Base-by-base conservation (phyloP, 1,140 invertebrate genomes). In the Bombus difficillimus region DNA sequence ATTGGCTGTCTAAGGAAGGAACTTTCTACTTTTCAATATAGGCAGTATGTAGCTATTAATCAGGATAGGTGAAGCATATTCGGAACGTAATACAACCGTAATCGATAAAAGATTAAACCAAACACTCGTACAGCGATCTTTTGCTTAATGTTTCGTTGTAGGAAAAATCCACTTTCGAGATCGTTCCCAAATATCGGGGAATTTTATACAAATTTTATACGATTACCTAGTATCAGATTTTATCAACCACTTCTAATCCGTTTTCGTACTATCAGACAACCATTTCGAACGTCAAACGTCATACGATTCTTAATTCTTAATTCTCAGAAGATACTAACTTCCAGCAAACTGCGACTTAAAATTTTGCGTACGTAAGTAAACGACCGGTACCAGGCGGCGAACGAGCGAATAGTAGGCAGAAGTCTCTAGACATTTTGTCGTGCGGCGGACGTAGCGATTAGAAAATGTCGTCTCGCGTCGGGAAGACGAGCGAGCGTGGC, bases 381-480 rank as follows among this genome's bases (percentile, higher is more conserved):
- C 6, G 22, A 68, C 1, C 2, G 62, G 62, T 68, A 37, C 18
- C 66, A 37, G 66, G 18, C 32, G 32, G 15, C 12, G 12, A 72
- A 59, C 22, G 37, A 57, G 28, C 34, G 13, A 41, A 2, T 13
- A 22, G 53, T 34, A 62, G 28, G 28, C 37, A 62, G 25, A 41
- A 59, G 72, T 62, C 66, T 59, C 37, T 39, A 47, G 59, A 43
- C 84, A 71, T 80, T 72, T 37, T 64, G 79, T 59, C 71, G 75
- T 64, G 69, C 39, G 53, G 37, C 81, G 37, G 32, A 25, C 32
- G 32, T 2, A 28, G 57, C 71, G 53, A 83, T 83, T 83, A 83
- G 81, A 77, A 83, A 77, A 76, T 68, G 72, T 76, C 72, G 41
- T 66, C 43, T 39, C 22, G 41, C 34, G 47, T 53, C 5, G 18